phyloP scores from a whole-genome alignment of 2,797 vertebrate genomes.

The Artibeus lituratus region DNA sequence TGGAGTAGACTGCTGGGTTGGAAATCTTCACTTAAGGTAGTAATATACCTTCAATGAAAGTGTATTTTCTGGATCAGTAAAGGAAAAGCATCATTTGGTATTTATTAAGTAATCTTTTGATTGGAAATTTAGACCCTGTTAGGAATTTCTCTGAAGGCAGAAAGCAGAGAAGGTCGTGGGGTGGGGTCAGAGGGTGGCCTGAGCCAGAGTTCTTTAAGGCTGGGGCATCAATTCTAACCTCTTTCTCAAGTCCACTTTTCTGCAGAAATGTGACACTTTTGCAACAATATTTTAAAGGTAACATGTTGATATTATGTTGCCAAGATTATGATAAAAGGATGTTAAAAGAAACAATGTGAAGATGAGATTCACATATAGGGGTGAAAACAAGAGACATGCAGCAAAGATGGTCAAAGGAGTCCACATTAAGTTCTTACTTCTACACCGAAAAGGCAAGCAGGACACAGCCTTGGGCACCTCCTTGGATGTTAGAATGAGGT shows the following conservation, averaged over 20 bases:
- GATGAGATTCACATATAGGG: not conserved
- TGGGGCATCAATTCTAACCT: not conserved
- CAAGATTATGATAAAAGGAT: not conserved
- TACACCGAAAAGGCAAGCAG: no score
- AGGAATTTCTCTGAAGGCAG: not conserved
- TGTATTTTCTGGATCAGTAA: not conserved
- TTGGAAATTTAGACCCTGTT: not conserved
- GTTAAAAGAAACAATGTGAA: not conserved
- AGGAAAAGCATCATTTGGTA: not conserved
- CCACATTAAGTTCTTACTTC: not conserved
- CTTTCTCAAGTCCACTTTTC: not conserved
- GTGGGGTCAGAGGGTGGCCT: not conserved
- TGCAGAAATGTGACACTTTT: not conserved
- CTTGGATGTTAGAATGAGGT: accelerated
- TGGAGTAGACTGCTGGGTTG: not conserved
- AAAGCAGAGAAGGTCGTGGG: not conserved
- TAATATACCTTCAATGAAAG: not conserved
- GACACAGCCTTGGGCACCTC: accelerated
- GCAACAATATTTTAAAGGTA: no score
- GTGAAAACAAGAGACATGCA: not conserved
- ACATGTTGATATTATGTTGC: not conserved
- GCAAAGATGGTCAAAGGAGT: no score
- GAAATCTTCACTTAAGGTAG: not conserved
- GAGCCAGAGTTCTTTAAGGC: not conserved
- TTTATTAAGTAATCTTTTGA: not conserved